Percentiles rank a stretch among this genome's conserved stretches.
phyloP scores from a whole-genome alignment of 2,888 invertebrate species.

The Trachelus troglodyta region DNA sequence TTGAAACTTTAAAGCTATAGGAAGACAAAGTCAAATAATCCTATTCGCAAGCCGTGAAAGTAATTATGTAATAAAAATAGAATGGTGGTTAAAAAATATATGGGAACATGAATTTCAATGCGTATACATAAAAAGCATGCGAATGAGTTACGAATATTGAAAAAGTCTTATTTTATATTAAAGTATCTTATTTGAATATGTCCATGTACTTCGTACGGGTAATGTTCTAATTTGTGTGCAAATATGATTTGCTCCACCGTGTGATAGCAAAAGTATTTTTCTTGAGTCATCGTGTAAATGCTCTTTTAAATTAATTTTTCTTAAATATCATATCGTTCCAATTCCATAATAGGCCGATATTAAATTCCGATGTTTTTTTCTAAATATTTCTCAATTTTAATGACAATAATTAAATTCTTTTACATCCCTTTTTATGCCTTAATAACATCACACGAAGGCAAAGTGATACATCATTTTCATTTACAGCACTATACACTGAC shows the following conservation, averaged over 20 bases:
- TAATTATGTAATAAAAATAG: neutral
- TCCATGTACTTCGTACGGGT: slow-evolving; percentile 17
- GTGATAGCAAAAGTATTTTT: neutral
- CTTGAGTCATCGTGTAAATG: neutral
- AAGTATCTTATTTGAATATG: slow-evolving; percentile 35
- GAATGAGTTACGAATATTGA: slow-evolving; percentile 40
- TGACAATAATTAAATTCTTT: neutral
- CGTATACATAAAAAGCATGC: slow-evolving; percentile 16
- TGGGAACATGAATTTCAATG: neutral
- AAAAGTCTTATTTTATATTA: slow-evolving; percentile 22
- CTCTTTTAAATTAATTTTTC: neutral
- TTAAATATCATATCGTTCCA: neutral
- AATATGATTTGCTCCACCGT: neutral
- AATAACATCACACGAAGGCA: neutral
- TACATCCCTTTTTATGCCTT: neutral
- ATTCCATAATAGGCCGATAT: neutral
- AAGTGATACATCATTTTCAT: neutral
- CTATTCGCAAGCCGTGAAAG: neutral
- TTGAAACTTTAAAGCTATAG: neutral
- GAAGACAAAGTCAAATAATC: neutral
- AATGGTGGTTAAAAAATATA: neutral
- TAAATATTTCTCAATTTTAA: neutral
- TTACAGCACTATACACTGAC: neutral
- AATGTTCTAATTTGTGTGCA: neutral
- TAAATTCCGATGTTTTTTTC: neutral